Percentiles rank a stretch among this genome's conserved stretches.
Conservation (phyloP, 2,888 invertebrate species). For the Epinotia nisella region DNA sequence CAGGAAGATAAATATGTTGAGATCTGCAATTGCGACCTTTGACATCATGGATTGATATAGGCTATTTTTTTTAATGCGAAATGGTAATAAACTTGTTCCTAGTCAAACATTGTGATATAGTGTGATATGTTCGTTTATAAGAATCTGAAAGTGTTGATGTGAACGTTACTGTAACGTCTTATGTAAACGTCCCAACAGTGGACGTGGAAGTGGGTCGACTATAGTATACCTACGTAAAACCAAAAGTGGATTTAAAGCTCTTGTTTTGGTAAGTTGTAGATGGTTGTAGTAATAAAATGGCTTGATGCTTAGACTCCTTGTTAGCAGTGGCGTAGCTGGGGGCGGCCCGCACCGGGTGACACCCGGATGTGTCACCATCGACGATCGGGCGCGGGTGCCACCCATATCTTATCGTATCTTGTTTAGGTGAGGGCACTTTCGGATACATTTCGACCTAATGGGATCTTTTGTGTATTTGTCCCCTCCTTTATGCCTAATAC, state of each 20-base stretch:
- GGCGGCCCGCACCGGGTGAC: too few species aligned
- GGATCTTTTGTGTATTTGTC: too few species aligned
- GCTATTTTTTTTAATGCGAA: constrained; percentile 44
- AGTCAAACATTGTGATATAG: constrained; percentile 21
- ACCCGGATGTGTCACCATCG: too few species aligned
- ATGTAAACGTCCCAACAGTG: constrained; percentile 18
- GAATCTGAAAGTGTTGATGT: constrained; percentile 25
- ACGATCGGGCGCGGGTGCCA: too few species aligned
- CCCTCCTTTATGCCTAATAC: too few species aligned
- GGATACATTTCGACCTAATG: too few species aligned
- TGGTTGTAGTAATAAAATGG: constrained; percentile 1
- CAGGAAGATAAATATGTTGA: background rate
- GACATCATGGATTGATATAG: constrained; percentile 5
- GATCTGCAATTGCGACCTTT: constrained; percentile 21
- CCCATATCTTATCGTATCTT: too few species aligned
- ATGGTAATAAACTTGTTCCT: constrained; percentile 49
- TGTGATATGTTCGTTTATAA: constrained; percentile 3
- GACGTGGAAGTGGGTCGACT: constrained; percentile 17
- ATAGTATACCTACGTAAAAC: background rate
- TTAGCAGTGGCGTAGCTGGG: background rate
- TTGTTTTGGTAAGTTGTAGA: constrained; percentile 23
- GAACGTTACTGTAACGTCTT: constrained; percentile 19
- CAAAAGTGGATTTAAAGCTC: constrained; percentile 6
- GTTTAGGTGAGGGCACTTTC: too few species aligned
- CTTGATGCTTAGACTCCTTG: background rate